Percentiles rank a stretch among this genome's conserved stretches.
These are phyloP conservation scores for Diplogasteroides magnus DNA, from an alignment of 1,140 invertebrate species.

Conservation along the genomic window DNA sequence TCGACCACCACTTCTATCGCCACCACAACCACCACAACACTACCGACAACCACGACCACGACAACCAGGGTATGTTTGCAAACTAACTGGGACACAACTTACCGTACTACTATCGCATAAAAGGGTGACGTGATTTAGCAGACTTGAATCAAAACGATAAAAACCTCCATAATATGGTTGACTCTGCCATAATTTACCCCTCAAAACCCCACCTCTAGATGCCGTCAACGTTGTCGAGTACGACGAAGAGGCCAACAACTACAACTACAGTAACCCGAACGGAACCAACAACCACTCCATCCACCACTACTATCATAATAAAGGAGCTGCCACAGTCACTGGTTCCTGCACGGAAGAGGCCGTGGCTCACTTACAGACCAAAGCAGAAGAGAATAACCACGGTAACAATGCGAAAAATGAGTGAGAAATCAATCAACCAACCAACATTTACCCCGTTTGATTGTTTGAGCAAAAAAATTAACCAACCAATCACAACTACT, in stretches of 20 bases:
- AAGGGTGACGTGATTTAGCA: no score
- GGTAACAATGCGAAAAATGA: neutral
- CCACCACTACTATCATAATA: no score
- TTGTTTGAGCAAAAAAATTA: no score
- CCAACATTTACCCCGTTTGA: no score
- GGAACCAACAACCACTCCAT: no score
- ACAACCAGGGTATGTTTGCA: constrained; percentile 1
- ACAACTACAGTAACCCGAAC: neutral
- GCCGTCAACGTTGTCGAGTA: constrained; percentile 6
- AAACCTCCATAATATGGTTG: no score
- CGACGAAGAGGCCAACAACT: neutral
- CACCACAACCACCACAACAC: constrained; percentile 2
- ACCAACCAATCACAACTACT: no score
- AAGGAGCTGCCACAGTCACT: no score
- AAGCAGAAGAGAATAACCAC: neutral
- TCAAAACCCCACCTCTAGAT: neutral
- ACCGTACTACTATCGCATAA: constrained; percentile 8
- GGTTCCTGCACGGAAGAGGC: neutral
- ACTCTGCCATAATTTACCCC: no score
- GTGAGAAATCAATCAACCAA: no score
- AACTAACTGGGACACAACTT: neutral
- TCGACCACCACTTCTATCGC: neutral
- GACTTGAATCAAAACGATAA: no score
- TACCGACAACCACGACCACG: constrained; percentile 3
- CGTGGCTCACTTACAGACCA: neutral